Base-by-base conservation (phyloP, 2,113 vertebrate genomes). In the Platichthys flesus region DNA sequence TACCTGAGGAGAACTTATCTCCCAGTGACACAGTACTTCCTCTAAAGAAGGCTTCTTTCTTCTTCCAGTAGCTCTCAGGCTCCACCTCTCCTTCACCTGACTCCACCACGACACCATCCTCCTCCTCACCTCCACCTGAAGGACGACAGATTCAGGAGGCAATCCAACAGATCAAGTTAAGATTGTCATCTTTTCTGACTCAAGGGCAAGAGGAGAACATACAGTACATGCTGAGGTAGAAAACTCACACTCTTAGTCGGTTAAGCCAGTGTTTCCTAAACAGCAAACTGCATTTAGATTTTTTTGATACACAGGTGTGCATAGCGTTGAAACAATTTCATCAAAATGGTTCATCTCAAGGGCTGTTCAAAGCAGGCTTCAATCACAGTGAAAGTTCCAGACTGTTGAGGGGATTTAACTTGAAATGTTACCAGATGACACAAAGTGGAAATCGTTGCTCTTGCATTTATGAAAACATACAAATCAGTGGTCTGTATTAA, bases 1-100 rank as follows among this genome's bases (percentile, higher is more conserved):
- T 90, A 97, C 96, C 96, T 95, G 95, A 89, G 26, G 93, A 91
- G 79, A 95, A 95, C 78, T 87, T 91, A 60, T 96, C 94, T 56
- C 93, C 88, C 66, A 94, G 85, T 55, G 94, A 94, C 51, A 92
- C 74, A 0, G 78, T 92, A 54, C 92, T 94, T 47, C 90, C 88
- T 85, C 81, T 77, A 16, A 89, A 78, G 58, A 93, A 90, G 20
- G 91, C 86, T 60, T 91, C 91, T 71, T 93, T 94, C 86, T 83
- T 93, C 83, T 88, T 94, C 94, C 94, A 95, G 91, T 93, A 93
- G 81, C 78, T 93, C 58, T 90, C 91, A 8, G 86, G 60, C 74
- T 93, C 94, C 69, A 37, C 71, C 24, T 63, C 90, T 47, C 79
- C 90, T 55, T 91, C 90, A 52, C 77, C 85, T 37, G 88, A 82